Evolutionary conservation across 2,888 invertebrate genomes (phyloP).

Genomic region (Pherbina coryleti): DNA sequence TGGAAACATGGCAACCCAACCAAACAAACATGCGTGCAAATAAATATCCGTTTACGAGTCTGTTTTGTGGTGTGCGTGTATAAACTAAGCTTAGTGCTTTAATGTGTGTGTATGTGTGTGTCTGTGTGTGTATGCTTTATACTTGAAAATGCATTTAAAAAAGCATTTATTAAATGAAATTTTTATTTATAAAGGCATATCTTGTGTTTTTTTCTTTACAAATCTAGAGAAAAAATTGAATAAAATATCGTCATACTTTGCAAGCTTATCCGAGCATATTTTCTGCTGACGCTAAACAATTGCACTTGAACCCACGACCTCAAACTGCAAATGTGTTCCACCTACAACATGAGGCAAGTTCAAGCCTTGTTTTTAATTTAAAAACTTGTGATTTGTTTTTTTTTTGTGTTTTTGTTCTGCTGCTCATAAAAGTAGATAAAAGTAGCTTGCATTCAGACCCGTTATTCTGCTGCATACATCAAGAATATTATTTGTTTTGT

Average conservation of each 20-base stretch:
- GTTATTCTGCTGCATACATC: constrained; percentile 33
- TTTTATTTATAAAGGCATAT: too few species aligned
- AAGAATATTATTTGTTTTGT: constrained; percentile 65
- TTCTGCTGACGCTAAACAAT: neutral
- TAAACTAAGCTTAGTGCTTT: too few species aligned
- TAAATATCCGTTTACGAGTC: constrained; percentile 26
- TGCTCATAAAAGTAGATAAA: neutral
- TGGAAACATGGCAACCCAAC: constrained; percentile 12
- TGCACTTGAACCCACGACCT: neutral
- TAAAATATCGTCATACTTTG: neutral
- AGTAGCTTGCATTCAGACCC: neutral
- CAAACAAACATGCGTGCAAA: constrained; percentile 17
- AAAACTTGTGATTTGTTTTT: neutral
- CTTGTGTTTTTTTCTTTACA: too few species aligned
- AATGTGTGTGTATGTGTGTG: neutral
- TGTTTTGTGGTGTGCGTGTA: neutral
- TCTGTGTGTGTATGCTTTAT: neutral
- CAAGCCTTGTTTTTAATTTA: constrained; percentile 25
- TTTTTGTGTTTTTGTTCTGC: neutral
- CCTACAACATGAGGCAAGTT: neutral
- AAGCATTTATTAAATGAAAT: neutral
- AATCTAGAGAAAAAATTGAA: neutral
- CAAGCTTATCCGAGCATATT: neutral
- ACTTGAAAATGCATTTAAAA: neutral
- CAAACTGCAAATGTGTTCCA: neutral